Base-by-base conservation (phyloP, 2,797 vertebrate genomes). In the Karalla daura region DNA sequence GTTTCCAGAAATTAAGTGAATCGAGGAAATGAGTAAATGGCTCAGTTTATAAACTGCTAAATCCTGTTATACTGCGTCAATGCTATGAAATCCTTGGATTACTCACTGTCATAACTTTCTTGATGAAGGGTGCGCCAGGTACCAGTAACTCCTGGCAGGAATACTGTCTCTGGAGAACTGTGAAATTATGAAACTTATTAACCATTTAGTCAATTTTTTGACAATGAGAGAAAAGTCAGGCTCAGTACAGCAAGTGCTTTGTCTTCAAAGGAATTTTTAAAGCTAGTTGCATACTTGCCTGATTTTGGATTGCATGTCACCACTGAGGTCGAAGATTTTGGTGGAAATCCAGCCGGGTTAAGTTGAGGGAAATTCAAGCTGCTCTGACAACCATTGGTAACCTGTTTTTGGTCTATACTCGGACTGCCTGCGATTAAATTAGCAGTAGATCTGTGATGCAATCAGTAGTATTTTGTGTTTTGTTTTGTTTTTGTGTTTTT, bases 261-360 rank as follows among this genome's bases (percentile, higher is more conserved):
- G 18, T n/a, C 27, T 44, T 49, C 7, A 32, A 5, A 37, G n/a
- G 17, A 10, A 23, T 28, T 37, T 59, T 41, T 52, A 36, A 56
- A 2, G 8, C 21, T 11, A 33, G 7, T 14, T 54, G 12, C 37
- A 37, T 13, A 51, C 91, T 91, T 80, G 91, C 95, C 95, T 93
- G 96, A 96, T 93, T 93, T 94, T 33, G 95, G 95, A 76, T 96
- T 96, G 80, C 88, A 95, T 73, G 85, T 91, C 14, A 85, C 74
- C 68, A 76, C 81, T 11, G 93, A 86, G 59, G 88, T 51, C 45
- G 90, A 83, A 0, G 86, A 80, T 62, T 93, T 82, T 83, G 65
- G 85, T 36, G 46, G 80, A 68, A 85, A 80, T 46, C 71, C 86
- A 30, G 58, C 50, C 13, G 80, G 46, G 27, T 73, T 51, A 43